These are phyloP conservation scores for sheep (Ovis aries) DNA, from an alignment of 2,113 vertebrate genomes.

Conservation along the genomic window ARS-UI_Ramb_v3.0 NC_056080.1:82074501-82075000, in stretches of 20 bases:
- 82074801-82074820: slow-evolving; percentile 85
- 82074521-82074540: background rate
- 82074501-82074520: background rate
- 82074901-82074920: slow-evolving; percentile 84
- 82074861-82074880: slow-evolving; percentile 94
- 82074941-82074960: slow-evolving; percentile 81
- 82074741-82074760: slow-evolving; percentile 60
- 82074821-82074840: slow-evolving; percentile 83
- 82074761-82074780: slow-evolving; percentile 78
- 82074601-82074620: background rate
- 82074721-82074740: slow-evolving; percentile 88
- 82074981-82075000: slow-evolving; percentile 79
- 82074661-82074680: background rate
- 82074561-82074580: background rate
- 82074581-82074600: background rate
- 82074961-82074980: slow-evolving; percentile 79
- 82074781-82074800: slow-evolving; percentile 72
- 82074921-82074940: slow-evolving; percentile 84
- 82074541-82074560: background rate
- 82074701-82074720: slow-evolving; percentile 84
- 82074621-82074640: background rate
- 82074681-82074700: background rate
- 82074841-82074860: slow-evolving; percentile 93
- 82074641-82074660: background rate
- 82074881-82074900: slow-evolving; percentile 97